These are phyloP conservation scores for Sinocyclocheilus maitianheensis DNA, from an alignment of 2,113 vertebrate species.

Conservation along the genomic window DNA sequence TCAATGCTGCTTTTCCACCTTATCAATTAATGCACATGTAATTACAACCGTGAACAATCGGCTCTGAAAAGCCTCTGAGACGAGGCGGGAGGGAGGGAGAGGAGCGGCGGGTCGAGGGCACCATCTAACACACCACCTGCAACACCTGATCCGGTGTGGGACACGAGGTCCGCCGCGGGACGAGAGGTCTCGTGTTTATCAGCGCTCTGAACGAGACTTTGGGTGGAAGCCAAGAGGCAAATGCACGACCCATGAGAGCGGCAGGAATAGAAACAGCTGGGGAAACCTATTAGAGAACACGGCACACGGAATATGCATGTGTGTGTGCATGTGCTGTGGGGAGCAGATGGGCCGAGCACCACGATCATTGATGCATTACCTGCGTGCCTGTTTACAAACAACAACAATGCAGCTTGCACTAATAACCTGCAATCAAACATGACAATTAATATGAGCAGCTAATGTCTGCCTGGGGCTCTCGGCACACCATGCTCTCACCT, in stretches of 20 bases:
- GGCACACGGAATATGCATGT: conserved; percentile 44
- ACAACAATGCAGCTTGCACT: conserved; percentile 73
- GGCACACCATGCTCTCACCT: background rate
- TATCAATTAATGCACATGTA: conserved; percentile 81
- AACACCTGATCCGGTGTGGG: conserved; percentile 19
- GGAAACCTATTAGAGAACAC: conserved; percentile 68
- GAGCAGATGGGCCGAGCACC: conserved; percentile 76
- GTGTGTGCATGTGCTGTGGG: background rate
- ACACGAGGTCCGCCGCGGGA: background rate
- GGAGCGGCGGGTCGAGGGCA: conserved; percentile 22
- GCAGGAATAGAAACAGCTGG: conserved; percentile 69
- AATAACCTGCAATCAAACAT: conserved; percentile 78
- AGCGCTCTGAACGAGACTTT: conserved; percentile 40
- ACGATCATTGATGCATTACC: conserved; percentile 78
- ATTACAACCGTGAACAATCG: conserved; percentile 77
- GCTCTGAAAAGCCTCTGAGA: conserved; percentile 59
- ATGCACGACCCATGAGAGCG: conserved; percentile 28
- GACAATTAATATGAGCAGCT: conserved; percentile 71
- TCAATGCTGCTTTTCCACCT: conserved; percentile 79
- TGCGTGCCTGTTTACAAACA: conserved; percentile 76
- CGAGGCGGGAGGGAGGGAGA: background rate
- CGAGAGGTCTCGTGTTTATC: conserved; percentile 47
- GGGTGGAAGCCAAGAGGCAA: conserved; percentile 53
- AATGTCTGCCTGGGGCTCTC: conserved; percentile 59
- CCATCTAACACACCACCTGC: conserved; percentile 38